phyloP scores from a whole-genome alignment of 2,113 vertebrate species.

The Tragelaphus buxtoni region DNA sequence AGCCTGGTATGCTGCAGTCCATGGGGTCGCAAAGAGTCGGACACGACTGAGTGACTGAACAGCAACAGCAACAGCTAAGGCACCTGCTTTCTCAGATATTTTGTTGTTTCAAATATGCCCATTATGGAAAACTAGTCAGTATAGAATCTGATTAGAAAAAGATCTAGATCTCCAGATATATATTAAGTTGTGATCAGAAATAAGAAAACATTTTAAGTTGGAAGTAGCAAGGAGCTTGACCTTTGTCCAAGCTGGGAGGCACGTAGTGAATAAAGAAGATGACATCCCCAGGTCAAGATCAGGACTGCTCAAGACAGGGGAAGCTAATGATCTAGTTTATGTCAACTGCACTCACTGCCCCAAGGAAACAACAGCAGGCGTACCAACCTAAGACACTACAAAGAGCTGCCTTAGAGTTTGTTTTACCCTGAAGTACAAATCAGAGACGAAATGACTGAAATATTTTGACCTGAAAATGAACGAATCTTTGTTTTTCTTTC shows the following conservation, averaged over 20 bases:
- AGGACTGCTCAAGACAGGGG: neutral
- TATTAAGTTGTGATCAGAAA: neutral
- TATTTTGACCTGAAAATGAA: neutral
- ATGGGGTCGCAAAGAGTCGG: neutral
- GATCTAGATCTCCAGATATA: neutral
- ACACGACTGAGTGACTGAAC: rapidly evolving
- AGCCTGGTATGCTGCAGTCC: neutral
- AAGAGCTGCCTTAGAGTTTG: neutral
- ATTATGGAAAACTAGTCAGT: neutral
- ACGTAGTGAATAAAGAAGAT: neutral
- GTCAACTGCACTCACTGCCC: neutral
- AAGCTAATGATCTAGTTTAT: neutral
- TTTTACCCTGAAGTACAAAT: neutral
- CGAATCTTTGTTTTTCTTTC: neutral
- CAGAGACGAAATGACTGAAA: neutral
- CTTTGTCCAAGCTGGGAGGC: neutral
- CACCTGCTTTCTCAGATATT: neutral
- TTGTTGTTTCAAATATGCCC: neutral
- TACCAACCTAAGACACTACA: neutral
- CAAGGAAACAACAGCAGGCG: rapidly evolving
- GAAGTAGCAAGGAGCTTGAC: neutral
- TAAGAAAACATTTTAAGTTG: neutral
- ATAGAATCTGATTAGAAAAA: neutral
- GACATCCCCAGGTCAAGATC: neutral
- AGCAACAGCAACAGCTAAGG: neutral